Conservation (phyloP, 2,113 vertebrate species). For the Calypte anna region DNA sequence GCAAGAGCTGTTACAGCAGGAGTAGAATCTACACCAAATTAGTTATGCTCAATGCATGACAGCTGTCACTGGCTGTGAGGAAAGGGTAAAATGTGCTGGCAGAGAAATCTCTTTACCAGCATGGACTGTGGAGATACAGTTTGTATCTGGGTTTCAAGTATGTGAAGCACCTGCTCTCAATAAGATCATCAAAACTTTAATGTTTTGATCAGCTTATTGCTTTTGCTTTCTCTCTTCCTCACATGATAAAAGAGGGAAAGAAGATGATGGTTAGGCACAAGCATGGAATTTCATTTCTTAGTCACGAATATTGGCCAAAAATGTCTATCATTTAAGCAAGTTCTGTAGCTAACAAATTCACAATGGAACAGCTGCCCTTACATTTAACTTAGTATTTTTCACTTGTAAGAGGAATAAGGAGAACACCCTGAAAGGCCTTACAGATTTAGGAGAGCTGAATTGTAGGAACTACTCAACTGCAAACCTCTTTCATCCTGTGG, state of each 20-base stretch:
- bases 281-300: background rate
- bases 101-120: background rate
- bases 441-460: background rate
- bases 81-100: background rate
- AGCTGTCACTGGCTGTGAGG: background rate
- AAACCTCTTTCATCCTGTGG: background rate
- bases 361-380: background rate
- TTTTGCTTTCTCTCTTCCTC: conserved; percentile 55
- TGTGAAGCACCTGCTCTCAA: conserved; percentile 70
- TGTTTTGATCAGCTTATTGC: conserved; percentile 52
- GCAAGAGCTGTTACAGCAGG: background rate
- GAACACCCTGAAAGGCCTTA: background rate
- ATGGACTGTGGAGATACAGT: conserved; percentile 17
- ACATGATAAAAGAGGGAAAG: background rate
- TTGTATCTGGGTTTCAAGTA: conserved; percentile 70
- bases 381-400: background rate
- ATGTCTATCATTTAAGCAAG: background rate
- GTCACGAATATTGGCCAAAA: background rate
- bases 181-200: conserved; percentile 51
- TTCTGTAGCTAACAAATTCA: background rate
- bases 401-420: background rate
- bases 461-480: background rate
- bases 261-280: conserved; percentile 9
- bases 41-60: background rate
- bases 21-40: background rate